Evolutionary conservation across 1,140 invertebrate species (phyloP).

Genomic region (Chelonus insularis): DNA sequence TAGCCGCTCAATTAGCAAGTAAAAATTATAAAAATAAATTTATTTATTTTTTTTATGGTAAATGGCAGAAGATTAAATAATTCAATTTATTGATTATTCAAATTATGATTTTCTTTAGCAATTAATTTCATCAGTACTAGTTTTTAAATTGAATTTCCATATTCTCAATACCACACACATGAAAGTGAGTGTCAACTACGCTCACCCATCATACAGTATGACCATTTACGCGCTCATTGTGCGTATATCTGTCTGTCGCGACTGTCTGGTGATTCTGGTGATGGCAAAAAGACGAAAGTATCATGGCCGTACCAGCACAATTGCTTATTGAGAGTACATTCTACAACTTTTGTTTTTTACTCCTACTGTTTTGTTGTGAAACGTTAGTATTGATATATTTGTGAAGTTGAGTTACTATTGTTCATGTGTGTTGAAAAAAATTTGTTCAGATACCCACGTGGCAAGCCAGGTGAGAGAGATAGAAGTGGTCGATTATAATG

Average conservation of each 20-base stretch:
- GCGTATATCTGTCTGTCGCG: constrained; percentile 14
- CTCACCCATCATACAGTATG: not conserved
- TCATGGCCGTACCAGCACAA: constrained; percentile 25
- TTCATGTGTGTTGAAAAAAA: not conserved
- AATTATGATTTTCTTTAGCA: too few species aligned
- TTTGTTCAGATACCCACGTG: constrained; percentile 12
- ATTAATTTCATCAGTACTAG: too few species aligned
- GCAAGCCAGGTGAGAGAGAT: constrained; percentile 14
- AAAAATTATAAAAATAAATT: too few species aligned
- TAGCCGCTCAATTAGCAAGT: too few species aligned
- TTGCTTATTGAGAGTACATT: constrained; percentile 16
- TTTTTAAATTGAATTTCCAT: too few species aligned
- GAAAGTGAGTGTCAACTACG: not conserved
- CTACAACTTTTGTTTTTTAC: not conserved
- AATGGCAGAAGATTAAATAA: too few species aligned
- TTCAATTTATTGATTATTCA: too few species aligned
- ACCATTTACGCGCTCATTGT: not conserved
- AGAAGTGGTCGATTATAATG: not conserved
- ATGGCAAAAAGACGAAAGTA: constrained; percentile 28
- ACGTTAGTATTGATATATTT: not conserved
- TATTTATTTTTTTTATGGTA: too few species aligned
- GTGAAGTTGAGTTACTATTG: not conserved
- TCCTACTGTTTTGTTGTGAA: not conserved
- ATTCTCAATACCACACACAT: not conserved
- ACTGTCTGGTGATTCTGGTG: constrained; percentile 16